Percentiles rank a stretch among this genome's conserved stretches.
Conservation (phyloP, 2,888 invertebrate genomes). For the Taphrorychus bicolor region DNA sequence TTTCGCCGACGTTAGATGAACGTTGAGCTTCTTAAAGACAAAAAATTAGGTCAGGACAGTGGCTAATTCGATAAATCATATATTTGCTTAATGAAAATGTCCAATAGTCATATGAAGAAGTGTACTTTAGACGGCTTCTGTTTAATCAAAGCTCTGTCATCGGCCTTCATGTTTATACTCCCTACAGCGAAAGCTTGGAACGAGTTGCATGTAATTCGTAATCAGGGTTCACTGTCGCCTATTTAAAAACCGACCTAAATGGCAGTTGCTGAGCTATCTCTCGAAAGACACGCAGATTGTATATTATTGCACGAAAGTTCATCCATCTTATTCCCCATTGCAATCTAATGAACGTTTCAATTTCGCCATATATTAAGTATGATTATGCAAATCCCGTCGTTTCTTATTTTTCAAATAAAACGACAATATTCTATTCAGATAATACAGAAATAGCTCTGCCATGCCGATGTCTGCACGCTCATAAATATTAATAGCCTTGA, state of each 20-base stretch:
- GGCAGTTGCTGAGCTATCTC: background rate
- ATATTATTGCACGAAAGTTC: background rate
- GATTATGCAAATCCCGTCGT: background rate
- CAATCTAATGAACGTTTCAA: background rate
- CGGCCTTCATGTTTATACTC: background rate
- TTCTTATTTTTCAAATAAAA: background rate
- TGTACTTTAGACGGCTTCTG: too few species aligned
- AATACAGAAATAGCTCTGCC: slow-evolving; percentile 6
- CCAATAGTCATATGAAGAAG: too few species aligned
- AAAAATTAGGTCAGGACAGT: too few species aligned
- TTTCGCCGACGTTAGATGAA: too few species aligned
- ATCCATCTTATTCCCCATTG: background rate
- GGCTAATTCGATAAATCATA: too few species aligned
- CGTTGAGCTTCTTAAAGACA: too few species aligned
- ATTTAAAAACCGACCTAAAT: background rate
- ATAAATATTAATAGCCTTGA: slow-evolving; percentile 39
- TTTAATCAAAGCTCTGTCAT: too few species aligned
- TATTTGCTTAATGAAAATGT: too few species aligned
- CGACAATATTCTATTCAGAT: slow-evolving; percentile 1
- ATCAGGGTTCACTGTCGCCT: background rate
- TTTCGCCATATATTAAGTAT: slow-evolving; percentile 1
- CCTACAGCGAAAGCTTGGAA: background rate
- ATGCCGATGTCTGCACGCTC: slow-evolving; percentile 26
- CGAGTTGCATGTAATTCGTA: background rate
- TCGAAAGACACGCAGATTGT: background rate